Conservation (phyloP, 2,888 invertebrate species). For the Caenorhabditis angaria region DNA sequence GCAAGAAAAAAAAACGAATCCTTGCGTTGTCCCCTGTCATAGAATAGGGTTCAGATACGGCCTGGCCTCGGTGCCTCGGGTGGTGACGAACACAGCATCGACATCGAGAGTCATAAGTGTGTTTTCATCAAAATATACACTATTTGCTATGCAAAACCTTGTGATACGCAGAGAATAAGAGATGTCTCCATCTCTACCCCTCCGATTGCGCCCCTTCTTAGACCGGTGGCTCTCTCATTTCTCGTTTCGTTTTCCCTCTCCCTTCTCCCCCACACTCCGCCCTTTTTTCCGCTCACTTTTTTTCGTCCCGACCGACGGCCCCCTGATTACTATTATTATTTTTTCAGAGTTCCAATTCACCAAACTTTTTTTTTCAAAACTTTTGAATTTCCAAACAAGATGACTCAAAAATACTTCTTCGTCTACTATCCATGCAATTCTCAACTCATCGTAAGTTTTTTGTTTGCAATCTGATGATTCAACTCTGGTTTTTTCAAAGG, state of each 20-base stretch:
- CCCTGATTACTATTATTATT: neutral
- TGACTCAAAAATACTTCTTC: neutral
- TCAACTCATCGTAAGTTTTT: neutral
- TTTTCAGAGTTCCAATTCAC: too few species aligned
- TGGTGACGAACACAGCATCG: neutral
- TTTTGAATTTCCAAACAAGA: neutral
- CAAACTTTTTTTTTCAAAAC: too few species aligned
- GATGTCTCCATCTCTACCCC: neutral
- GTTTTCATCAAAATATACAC: neutral
- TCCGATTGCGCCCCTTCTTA: neutral
- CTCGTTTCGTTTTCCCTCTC: neutral
- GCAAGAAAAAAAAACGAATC: too few species aligned
- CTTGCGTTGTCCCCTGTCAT: too few species aligned
- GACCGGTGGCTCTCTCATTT: constrained; percentile 1
- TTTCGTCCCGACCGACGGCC: too few species aligned
- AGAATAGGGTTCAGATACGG: neutral
- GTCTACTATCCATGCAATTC: neutral
- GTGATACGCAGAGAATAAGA: neutral
- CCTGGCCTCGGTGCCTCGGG: neutral
- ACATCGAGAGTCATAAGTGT: neutral
- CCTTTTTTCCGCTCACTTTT: neutral
- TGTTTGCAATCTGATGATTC: too few species aligned
- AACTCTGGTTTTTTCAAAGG: too few species aligned
- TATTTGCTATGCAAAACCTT: neutral
- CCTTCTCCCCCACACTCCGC: neutral